Evolutionary conservation across 2,797 vertebrate species (phyloP).

Genomic region (Notoglanidium macrostoma): DNA sequence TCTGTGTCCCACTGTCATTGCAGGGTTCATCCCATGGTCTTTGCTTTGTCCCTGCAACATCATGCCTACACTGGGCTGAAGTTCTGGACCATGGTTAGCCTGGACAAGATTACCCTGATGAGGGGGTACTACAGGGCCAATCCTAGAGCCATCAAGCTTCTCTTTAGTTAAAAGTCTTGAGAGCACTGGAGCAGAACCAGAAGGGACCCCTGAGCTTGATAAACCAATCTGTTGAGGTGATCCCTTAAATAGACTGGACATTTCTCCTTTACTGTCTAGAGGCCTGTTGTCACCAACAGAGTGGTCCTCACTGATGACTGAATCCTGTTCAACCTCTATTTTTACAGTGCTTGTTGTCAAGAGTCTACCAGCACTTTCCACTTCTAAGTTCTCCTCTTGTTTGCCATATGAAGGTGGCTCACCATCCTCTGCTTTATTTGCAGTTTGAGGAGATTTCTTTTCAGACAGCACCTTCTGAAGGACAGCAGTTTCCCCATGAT

Average conservation of each 20-base stretch:
- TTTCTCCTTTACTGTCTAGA: conserved; percentile 54
- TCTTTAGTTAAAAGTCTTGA: conserved; percentile 78
- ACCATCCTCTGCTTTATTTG: conserved; percentile 68
- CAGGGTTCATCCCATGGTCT: conserved; percentile 72
- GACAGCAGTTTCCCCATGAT: conserved; percentile 73
- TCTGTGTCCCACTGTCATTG: conserved; percentile 68
- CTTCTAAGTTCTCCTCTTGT: conserved; percentile 68
- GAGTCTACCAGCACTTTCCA: conserved; percentile 55
- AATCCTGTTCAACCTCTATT: conserved; percentile 64
- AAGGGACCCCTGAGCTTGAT: conserved; percentile 64
- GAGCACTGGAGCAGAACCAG: conserved; percentile 76
- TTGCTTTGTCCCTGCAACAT: conserved; percentile 71
- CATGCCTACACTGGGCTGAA: conserved; percentile 68
- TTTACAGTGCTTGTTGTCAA: conserved; percentile 62
- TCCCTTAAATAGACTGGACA: conserved; percentile 58
- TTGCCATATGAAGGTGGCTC: conserved; percentile 65
- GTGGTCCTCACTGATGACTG: conserved; percentile 48
- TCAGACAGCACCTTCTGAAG: conserved; percentile 57
- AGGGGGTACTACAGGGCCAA: conserved; percentile 67
- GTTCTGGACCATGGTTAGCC: conserved; percentile 56
- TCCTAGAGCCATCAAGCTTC: conserved; percentile 72
- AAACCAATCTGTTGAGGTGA: conserved; percentile 63
- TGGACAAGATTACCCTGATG: conserved; percentile 67
- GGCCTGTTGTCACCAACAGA: conserved; percentile 52
- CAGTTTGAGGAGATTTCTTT: conserved; percentile 49